Percentiles rank a stretch among this genome's conserved stretches.
Conservation (phyloP, 1,140 invertebrate species). For the Drosophila tani region DNA sequence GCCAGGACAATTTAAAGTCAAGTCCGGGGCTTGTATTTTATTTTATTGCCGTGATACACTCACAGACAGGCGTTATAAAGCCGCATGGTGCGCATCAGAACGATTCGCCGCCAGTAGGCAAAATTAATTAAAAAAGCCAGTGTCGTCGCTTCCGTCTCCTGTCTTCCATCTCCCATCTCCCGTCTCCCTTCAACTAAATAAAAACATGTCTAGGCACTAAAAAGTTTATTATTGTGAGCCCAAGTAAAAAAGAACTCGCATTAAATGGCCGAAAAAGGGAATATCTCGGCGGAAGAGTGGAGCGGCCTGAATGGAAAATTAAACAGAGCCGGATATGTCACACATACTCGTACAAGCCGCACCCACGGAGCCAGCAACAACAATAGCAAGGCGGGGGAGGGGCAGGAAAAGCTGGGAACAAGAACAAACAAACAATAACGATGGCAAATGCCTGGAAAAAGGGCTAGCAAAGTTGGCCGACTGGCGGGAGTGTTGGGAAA, state of each 20-base stretch:
- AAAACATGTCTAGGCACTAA: constrained; percentile 82
- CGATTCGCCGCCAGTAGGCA: constrained; percentile 62
- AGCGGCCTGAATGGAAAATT: constrained; percentile 73
- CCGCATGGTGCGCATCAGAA: constrained; percentile 49
- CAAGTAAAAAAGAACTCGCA: constrained; percentile 70
- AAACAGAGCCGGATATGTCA: constrained; percentile 81
- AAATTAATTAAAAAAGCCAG: constrained; percentile 78
- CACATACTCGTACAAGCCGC: constrained; percentile 73
- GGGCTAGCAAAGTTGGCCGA: constrained; percentile 74
- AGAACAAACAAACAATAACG: constrained; percentile 81
- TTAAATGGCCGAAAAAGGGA: constrained; percentile 68
- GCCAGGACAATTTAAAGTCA: constrained; percentile 49
- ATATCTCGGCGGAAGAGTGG: constrained; percentile 47
- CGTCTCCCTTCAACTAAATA: constrained; percentile 51
- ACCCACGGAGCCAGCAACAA: constrained; percentile 58
- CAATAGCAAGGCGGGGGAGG: not conserved
- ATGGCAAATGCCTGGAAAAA: constrained; percentile 78
- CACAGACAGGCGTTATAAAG: constrained; percentile 34
- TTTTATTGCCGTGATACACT: constrained; percentile 67
- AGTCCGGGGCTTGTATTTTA: constrained; percentile 62
- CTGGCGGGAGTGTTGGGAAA: constrained; percentile 38
- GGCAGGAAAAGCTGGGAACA: constrained; percentile 21
- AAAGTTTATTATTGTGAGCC: constrained; percentile 75
- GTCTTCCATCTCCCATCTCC: not conserved
- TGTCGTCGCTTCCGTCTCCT: constrained; percentile 23